A percentile compares a stretch with the other conserved stretches of the same genome.
phyloP scores from a whole-genome alignment of 35 echinoderm and acorn worm genomes.

The Apostichopus californicus region DNA sequence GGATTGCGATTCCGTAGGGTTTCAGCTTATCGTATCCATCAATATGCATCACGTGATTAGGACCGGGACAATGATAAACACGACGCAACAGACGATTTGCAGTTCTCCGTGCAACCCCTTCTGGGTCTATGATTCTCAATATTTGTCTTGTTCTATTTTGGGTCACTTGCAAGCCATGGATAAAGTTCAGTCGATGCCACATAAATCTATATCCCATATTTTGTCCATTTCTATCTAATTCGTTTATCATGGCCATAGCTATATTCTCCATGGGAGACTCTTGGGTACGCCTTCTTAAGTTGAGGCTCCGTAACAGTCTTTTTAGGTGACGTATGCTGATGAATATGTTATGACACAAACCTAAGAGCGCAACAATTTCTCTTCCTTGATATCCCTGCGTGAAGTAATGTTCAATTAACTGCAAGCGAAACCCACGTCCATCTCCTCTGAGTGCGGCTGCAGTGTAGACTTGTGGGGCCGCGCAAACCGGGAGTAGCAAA shows the following conservation, averaged over 20 bases:
- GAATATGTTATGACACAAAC: constrained; percentile 18
- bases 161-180: constrained; percentile 10
- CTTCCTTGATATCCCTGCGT: constrained; percentile 13
- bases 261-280: neutral
- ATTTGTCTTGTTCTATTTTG: neutral
- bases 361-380: neutral
- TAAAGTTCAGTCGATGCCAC: constrained; percentile 10
- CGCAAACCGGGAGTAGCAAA: neutral
- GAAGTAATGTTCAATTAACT: neutral
- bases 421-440: neutral
- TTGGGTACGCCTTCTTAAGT: neutral
- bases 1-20: constrained; percentile 65
- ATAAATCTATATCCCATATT: constrained; percentile 7
- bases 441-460: neutral
- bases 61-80: constrained; percentile 48
- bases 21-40: constrained; percentile 80
- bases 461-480: neutral
- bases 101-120: constrained; percentile 35
- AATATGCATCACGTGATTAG: constrained; percentile 65
- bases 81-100: constrained; percentile 42
- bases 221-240: neutral
- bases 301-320: neutral
- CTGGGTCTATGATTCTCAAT: constrained; percentile 52
- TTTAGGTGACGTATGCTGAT: neutral
- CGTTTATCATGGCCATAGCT: neutral